phyloP scores from a whole-genome alignment of 2,797 vertebrate species.

The Chlorospingus flavigularis region DNA sequence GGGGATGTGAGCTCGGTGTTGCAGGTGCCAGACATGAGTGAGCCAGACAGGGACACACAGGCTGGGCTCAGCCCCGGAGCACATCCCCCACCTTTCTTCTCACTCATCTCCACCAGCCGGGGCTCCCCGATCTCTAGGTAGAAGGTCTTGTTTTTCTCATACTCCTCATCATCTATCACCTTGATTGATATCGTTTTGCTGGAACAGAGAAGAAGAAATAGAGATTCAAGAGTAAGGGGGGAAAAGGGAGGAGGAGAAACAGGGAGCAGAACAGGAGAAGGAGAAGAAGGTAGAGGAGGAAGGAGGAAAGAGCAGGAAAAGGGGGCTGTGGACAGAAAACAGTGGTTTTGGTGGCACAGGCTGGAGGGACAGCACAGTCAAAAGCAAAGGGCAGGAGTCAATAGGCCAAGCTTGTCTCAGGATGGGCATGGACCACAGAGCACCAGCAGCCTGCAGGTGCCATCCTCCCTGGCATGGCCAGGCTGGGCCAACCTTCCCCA shows the following conservation, averaged over 20 bases:
- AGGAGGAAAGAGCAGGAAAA: slow-evolving; percentile 20
- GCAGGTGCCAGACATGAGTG: slow-evolving; percentile 74
- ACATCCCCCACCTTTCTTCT: slow-evolving; percentile 93
- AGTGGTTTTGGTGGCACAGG: background rate
- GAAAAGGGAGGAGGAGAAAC: slow-evolving; percentile 20
- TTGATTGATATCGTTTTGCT: slow-evolving; percentile 95
- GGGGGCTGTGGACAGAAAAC: background rate
- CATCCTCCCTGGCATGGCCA: background rate
- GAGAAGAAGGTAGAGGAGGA: slow-evolving; percentile 36
- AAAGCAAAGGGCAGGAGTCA: background rate
- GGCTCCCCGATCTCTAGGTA: slow-evolving; percentile 94
- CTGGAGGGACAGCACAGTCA: background rate
- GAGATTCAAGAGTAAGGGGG: slow-evolving; percentile 75
- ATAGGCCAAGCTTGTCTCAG: background rate
- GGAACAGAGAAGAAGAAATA: slow-evolving; percentile 85
- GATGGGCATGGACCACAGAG: background rate
- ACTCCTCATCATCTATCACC: slow-evolving; percentile 97
- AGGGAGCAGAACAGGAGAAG: background rate
- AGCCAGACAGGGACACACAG: slow-evolving; percentile 74
- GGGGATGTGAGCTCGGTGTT: slow-evolving; percentile 70
- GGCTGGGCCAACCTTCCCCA: background rate
- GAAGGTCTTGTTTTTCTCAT: slow-evolving; percentile 99
- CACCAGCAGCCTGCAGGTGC: background rate
- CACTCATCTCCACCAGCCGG: slow-evolving; percentile 95
- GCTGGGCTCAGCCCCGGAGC: slow-evolving; percentile 72